These are phyloP conservation scores for Syndactyla subalaris DNA, from an alignment of 2,797 vertebrate species.

Conservation along the genomic window DNA sequence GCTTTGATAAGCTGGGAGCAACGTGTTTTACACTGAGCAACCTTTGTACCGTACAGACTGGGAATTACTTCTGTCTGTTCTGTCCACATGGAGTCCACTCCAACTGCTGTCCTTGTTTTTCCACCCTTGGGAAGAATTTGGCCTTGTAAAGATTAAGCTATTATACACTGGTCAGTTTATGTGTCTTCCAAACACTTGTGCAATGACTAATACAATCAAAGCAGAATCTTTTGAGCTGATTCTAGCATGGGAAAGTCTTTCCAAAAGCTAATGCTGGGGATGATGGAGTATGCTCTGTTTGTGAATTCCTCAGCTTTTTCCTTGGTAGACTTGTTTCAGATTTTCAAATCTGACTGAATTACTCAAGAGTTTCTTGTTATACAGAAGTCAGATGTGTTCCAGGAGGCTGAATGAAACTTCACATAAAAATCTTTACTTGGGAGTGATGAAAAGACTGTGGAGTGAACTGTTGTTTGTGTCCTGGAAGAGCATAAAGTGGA, in stretches of 20 bases:
- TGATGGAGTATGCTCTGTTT: neutral
- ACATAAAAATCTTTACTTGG: neutral
- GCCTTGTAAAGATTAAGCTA: neutral
- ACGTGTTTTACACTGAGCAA: neutral
- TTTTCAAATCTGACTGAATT: neutral
- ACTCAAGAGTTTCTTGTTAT: neutral
- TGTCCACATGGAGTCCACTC: neutral
- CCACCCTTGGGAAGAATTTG: constrained; percentile 12
- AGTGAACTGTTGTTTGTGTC: neutral
- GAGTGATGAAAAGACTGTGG: neutral
- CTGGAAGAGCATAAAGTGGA: neutral
- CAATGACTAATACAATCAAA: constrained; percentile 28
- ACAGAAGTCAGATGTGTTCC: neutral
- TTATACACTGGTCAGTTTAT: neutral
- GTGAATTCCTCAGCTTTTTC: neutral
- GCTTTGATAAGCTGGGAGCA: neutral
- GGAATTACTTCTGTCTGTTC: neutral
- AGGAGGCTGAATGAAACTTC: neutral
- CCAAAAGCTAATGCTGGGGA: neutral
- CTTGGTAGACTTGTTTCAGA: neutral
- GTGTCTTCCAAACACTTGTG: constrained; percentile 29
- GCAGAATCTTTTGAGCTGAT: constrained; percentile 26
- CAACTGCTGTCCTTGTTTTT: constrained; percentile 4
- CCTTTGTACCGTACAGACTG: neutral
- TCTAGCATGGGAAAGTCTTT: constrained; percentile 3